Evolutionary conservation across 2,113 vertebrate genomes (phyloP), one percentile per base, ranked within the genome.

Genomic region (Pedionomus torquatus): DNA sequence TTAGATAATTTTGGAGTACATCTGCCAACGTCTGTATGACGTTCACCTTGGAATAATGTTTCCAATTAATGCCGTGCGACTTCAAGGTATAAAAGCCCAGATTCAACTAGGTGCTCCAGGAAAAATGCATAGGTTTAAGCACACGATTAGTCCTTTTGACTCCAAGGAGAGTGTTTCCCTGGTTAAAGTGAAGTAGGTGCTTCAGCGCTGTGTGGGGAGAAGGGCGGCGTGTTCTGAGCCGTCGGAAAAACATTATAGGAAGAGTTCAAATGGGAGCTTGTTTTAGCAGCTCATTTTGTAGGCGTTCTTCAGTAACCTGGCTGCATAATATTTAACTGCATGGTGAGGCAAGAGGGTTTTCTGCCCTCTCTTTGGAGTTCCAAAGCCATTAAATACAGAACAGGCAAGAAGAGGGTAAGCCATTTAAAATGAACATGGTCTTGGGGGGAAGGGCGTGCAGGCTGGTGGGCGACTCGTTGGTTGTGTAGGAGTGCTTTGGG

Each of bases 201-300:
- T 83, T 92, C 83, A 82, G 52, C 41, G 89, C 49, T 91, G 70
- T 88, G 78, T 78, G 87, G 91, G 93, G 76, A 89, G 81, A 87
- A 89, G 74, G 74, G 51, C 78, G 82, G 74, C 0, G 0, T 89
- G 91, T 94, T 89, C 74, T 52, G 83, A 93, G 87, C 44, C 44
- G 37, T 71, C 39, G 48, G 74, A 57, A 44, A 85, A 75, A 60
- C 55, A 37, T 51, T 75, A 18, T 7, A 16, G 52, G 75, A 71
- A 75, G 65, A 60, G 81, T 87, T 96, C 87, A 83, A 91, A 76
- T 1, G 7, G 61, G 51, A 70, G 68, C 74, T 92, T 93, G 91
- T 95, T 94, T 94, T 90, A 83, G 86, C 89, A 58, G 43, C 0
- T 0, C 21, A 2, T 85, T 95, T 93, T 86, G 71, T 93, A 66